Evolutionary conservation across 1,140 invertebrate species (phyloP), one percentile per base, ranked within the genome.

Genomic region (Marisa cornuarietis): DNA sequence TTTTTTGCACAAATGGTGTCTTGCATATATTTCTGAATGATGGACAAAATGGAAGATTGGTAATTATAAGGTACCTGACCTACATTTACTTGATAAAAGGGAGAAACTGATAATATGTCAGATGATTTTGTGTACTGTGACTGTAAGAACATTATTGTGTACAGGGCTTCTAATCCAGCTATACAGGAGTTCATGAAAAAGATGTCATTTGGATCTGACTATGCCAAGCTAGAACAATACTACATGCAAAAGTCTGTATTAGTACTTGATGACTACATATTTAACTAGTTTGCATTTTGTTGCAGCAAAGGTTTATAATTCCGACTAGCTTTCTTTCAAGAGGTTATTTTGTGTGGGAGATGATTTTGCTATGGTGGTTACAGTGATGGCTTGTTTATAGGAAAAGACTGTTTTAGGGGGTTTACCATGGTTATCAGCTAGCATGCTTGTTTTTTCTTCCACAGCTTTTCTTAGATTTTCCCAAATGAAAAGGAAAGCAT

Each of bases 121-220:
- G 54, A 11, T 58, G 2, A 58, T 58, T 58, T 18, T 58, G 8
- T 42, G 54, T 18, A 58, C 31, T 42, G 31, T 42, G 72, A 42
- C 65, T 78, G 18, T 69, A 1, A 49, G 22, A 54, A 51, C 73
- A 71, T 91, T 18, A 58, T 9, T 58, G 54, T 58, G 11, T 89
- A 76, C 87, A 95, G 95, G 95, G 73, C 92, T 76, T 94, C 93
- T 72, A 97, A 96, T 91, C 94, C 95, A 49, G 88, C 93, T 9
- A 94, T 98, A 22, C 89, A 83, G 42, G 82, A 91, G 0, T 98
- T 95, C 86, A 96, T 97, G 95, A 88, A 93, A 49, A 93, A 94
- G 91, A 87, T 83, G 83, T 76, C 81, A 2, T 90, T 85, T 84
- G 89, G 88, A 18, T 82, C 80, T 8, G 79, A 92, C 72, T 92